Evolutionary conservation across 2,888 invertebrate species (phyloP).

Genomic region (Phaedon cochleariae): DNA sequence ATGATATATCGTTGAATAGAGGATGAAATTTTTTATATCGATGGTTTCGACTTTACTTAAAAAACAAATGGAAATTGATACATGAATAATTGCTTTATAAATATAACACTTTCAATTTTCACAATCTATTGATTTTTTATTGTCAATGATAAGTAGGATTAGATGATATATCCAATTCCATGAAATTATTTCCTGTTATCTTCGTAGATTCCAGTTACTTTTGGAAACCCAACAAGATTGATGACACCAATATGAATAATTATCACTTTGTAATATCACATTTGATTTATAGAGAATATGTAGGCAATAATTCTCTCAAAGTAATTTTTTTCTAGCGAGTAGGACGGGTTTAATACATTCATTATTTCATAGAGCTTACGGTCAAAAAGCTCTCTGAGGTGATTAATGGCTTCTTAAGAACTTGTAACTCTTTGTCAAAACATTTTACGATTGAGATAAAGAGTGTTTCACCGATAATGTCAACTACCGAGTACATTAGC

Average conservation of each 20-base stretch:
- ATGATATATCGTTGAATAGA: no score
- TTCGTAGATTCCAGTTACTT: not conserved
- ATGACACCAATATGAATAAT: not conserved
- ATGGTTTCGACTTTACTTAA: no score
- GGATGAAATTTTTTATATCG: no score
- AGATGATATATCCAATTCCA: no score
- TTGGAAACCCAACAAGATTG: not conserved
- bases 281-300: not conserved
- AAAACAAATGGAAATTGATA: no score
- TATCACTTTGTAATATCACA: constrained; percentile 1
- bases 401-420: constrained; percentile 15
- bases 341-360: not conserved
- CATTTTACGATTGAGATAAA: not conserved
- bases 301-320: not conserved
- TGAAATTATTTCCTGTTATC: not conserved
- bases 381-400: constrained; percentile 1
- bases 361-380: not conserved
- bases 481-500: constrained; percentile 17
- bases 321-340: not conserved
- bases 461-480: not conserved
- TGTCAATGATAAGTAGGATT: no score
- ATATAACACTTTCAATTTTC: no score
- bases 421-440: not conserved
- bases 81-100: no score
- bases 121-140: no score